Base-by-base conservation (phyloP, 1,140 invertebrate genomes). In the Aleiodes sp. region DNA sequence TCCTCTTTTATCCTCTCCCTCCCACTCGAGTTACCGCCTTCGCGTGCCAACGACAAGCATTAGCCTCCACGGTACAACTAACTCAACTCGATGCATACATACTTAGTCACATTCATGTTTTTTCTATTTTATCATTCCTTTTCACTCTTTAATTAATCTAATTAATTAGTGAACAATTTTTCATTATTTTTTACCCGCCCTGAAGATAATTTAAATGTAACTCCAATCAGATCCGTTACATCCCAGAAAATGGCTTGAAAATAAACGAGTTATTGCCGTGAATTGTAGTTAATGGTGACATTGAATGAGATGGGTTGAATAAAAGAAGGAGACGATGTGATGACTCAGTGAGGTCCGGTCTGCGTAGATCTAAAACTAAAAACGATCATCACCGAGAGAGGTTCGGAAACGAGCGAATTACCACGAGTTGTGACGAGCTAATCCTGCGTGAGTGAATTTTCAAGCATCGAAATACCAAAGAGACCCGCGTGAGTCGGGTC, bases 381-480 rank as follows among this genome's bases (percentile, higher is more conserved):
- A 59, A 28, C 56, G 21, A 59, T 52, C 46, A 21, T 41, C 39
- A 12, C 39, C 39, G n/a, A n/a, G n/a, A n/a, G n/a, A n/a, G n/a
- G n/a, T n/a, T 41, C 10, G 28, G 19, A 46, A 57, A 66, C 64
- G 28, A 31, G 57, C 35, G 57, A 56, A 66, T 52, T 52, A 3
- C 10, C 29, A 28, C 12, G 33, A 37, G 29, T 14, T 14, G 29
- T 26, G 37, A 35, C 21, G 21, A 21, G 37, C 35, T 12, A 28
- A 14, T 24, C 33, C n/a, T 16, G 41, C 37, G 63, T 41, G 37
- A 57, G 33, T 14, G 35, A 43, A 19, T 37, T 33, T 57, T 46
- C 10, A 72, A 64, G 39, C 39, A 76, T 75, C 70, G 76, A 78
- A 78, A 81, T 76, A 81, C 77, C 74, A 66, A 75, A 73, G 76